Base-by-base conservation (phyloP, 2,888 invertebrate genomes). In the Hypercompe scribonia region DNA sequence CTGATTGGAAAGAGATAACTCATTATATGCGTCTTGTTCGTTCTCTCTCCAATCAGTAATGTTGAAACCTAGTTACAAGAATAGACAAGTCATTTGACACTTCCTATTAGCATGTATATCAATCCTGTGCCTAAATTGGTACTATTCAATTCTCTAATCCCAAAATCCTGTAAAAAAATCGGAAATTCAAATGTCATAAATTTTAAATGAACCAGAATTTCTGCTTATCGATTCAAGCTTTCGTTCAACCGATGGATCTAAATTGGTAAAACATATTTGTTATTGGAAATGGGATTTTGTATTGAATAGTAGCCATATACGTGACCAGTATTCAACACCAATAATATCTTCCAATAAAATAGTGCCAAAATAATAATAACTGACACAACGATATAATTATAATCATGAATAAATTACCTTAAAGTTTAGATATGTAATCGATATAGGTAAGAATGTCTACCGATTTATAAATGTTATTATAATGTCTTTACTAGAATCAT, bases 291-390 rank as follows among this genome's bases (percentile, higher is more conserved):
- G 34, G 36, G 68, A 58, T 68, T 24, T 54, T 68, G 34, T 68
- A 34, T 18, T 34, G 34, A 54, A 61, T 54, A 54, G n/a, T 50
- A 34, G 50, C 13, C 50, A 33, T 34, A 15, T 68, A 69, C 8
- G 21, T 69, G 24, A 78, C 58, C 78, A 84, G 82, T 83, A 84
- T 83, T 83, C 65, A 72, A 68, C 65, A 79, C 46, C 69, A 72
- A 76, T 73, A 63, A 68, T 70, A 83, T 84, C 86, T 87, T 87
- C 85, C 84, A 79, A 69, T 74, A 65, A 73, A 72, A 78, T 80
- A 85, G 87, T 87, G 87, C 88, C 87, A 87, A 87, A 87, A 68
- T 72, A 50, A 65, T 72, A 58, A 58, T 39, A 68, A 73, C 64
- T 63, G 42, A 64, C 66, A 34, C 61, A 65, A 65, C 36, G n/a